phyloP scores from a whole-genome alignment of 23 tunicate species.

The Trididemnum clinides region DNA sequence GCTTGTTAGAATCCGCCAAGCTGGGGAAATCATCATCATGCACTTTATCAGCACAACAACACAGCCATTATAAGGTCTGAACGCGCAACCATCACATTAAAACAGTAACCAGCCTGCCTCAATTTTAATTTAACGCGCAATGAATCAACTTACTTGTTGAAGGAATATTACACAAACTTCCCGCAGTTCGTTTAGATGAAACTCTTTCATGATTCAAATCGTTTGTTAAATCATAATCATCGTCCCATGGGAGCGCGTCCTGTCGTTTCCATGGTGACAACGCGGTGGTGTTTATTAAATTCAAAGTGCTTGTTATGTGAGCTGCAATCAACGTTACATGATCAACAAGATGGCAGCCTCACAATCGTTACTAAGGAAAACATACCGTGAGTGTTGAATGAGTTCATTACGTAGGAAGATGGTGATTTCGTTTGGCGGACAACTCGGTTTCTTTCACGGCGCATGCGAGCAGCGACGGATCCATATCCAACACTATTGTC shows the following conservation, averaged over 20 bases:
- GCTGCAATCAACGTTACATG: no score
- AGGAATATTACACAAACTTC: constrained; percentile 78
- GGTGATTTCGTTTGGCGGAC: constrained; percentile 59
- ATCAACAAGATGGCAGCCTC: no score
- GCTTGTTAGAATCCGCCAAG: no score
- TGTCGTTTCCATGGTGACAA: constrained; percentile 57
- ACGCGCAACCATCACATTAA: no score
- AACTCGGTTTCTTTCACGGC: constrained; percentile 84
- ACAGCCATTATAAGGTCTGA: no score
- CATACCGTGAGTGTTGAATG: constrained; percentile 72
- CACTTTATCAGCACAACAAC: no score
- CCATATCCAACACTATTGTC: constrained; percentile 96
- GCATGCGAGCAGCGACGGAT: constrained; percentile 86
- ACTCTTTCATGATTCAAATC: constrained; percentile 21
- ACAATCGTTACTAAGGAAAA: background rate
- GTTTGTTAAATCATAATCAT: background rate
- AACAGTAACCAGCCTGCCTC: no score
- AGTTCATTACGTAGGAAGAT: constrained; percentile 44
- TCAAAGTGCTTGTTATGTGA: constrained; percentile 69
- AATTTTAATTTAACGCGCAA: no score
- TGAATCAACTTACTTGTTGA: constrained; percentile 11
- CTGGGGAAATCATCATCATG: no score
- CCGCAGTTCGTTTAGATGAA: constrained; percentile 72
- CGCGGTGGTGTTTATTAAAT: constrained; percentile 84
- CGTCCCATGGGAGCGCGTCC: constrained; percentile 61